Evolutionary conservation across 2,113 vertebrate species (phyloP).

Genomic region (Sorex fumeus): DNA sequence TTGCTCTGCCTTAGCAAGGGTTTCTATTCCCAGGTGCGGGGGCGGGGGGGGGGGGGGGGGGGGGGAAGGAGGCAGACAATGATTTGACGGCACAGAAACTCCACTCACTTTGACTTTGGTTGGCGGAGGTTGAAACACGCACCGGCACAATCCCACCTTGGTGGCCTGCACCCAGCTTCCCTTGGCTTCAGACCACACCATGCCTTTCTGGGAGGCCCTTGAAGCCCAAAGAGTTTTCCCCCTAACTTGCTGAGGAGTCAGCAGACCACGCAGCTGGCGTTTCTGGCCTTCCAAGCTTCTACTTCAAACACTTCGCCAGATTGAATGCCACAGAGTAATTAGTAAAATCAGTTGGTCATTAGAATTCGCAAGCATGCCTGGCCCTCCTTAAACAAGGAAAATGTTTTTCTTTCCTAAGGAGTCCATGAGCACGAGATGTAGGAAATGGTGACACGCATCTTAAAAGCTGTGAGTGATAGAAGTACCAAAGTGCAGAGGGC

Average conservation of each 20-base stretch:
- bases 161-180: conserved; percentile 91
- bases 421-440: conserved; percentile 70
- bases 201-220: conserved; percentile 88
- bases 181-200: conserved; percentile 89
- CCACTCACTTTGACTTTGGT: conserved; percentile 92
- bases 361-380: conserved; percentile 83
- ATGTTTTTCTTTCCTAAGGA: conserved; percentile 66
- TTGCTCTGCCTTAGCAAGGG: conserved; percentile 84
- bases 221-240: conserved; percentile 88
- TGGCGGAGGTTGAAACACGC: conserved; percentile 90
- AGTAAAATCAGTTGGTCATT: conserved; percentile 87
- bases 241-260: conserved; percentile 89
- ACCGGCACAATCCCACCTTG: conserved; percentile 89
- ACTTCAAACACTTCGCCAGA: conserved; percentile 83
- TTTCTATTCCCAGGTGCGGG: conserved; percentile 92
- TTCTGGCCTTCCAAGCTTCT: conserved; percentile 89
- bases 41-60: too few species aligned
- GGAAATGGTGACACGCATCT: not conserved
- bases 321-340: conserved; percentile 86
- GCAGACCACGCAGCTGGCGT: conserved; percentile 89
- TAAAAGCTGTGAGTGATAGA: conserved; percentile 14
- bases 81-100: conserved; percentile 95
- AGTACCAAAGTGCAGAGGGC: not conserved
- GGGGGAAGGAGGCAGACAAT: conserved; percentile 93
- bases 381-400: conserved; percentile 64